Percentiles rank a stretch among this genome's conserved stretches.
Evolutionary conservation across 2,113 vertebrate genomes (phyloP).

Genomic region (Clupea harengus): DNA sequence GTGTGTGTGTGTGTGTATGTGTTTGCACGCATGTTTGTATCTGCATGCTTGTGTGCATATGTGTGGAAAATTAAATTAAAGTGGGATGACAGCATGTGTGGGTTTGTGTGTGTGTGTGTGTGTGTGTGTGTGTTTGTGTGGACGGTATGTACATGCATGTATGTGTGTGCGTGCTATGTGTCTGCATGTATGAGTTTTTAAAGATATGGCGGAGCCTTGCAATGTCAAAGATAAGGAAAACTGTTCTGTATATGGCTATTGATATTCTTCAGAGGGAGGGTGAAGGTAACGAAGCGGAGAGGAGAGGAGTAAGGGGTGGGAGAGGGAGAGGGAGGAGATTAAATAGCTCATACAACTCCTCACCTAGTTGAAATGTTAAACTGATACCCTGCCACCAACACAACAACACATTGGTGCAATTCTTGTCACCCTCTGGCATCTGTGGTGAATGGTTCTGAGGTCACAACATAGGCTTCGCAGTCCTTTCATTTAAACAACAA

Average conservation of each 20-base stretch:
- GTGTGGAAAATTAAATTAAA: not conserved
- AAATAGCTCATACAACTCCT: no score
- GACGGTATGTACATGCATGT: not conserved
- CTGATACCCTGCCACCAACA: no score
- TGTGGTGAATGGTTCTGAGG: not conserved
- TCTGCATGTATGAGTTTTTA: not conserved
- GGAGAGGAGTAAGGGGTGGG: not conserved
- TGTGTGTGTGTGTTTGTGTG: not conserved
- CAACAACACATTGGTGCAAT: no score
- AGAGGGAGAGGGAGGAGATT: no score
- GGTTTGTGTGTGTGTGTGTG: not conserved
- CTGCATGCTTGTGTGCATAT: slow-evolving; percentile 11
- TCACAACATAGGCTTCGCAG: not conserved
- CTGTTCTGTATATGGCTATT: not conserved
- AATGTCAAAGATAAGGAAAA: not conserved
- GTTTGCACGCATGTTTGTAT: not conserved
- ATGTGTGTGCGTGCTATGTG: not conserved
- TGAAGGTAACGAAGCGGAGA: slow-evolving; percentile 30
- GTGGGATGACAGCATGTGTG: not conserved
- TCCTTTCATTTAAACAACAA: slow-evolving; percentile 14
- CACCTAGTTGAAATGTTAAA: no score
- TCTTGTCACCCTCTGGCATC: not conserved
- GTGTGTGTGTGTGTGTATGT: slow-evolving; percentile 23
- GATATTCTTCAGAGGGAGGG: not conserved
- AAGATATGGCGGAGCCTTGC: not conserved